Base-by-base conservation (phyloP, 2,888 invertebrate genomes). In the Coelopa pilipes region DNA sequence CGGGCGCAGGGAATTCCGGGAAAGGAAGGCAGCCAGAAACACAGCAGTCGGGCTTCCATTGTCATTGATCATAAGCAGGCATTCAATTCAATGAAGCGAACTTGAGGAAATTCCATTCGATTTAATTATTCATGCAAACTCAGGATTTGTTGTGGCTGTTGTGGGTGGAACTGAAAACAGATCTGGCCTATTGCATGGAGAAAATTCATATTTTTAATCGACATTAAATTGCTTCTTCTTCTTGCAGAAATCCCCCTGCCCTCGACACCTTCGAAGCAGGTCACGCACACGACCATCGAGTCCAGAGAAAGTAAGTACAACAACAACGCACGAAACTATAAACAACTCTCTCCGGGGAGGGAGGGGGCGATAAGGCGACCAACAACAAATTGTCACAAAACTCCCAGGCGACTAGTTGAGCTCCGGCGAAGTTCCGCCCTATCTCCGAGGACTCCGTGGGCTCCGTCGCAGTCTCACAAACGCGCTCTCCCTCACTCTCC, bases 211-310 rank as follows among this genome's bases (percentile, higher is more conserved):
- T 71, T 80, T 78, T 82, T 76, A 74, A 77, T 78, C 79, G 81
- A 73, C 75, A 79, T 77, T 76, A 53, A 15, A 62, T 11, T 13
- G 13, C 24, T 17, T 79, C 79, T 75, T 80, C 80, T 85, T 81
- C 75, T 90, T 90, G 78, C 90, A 96, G 96, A 95, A 90, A 96
- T 96, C 85, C 95, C 94, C 72, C 92, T 94, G 91, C 95, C 95
- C 74, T 95, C 96, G 76, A 93, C 93, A 74, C 93, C 95, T 77
- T 95, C 76, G 92, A 94, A 89, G 92, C 94, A 77, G 93, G 85
- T 88, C 76, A 87, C 86, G 76, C 88, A 87, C 82, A 84, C 87
- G 76, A 84, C 86, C 69, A 82, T 84, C 73, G 88, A 88, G 78
- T 84, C 87, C 76, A 87, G 86, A 84, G 88, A 88, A 81, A 87